These are phyloP conservation scores for Epinephelus lanceolatus DNA, from an alignment of 2,113 vertebrate species.

Conservation along the genomic window DNA sequence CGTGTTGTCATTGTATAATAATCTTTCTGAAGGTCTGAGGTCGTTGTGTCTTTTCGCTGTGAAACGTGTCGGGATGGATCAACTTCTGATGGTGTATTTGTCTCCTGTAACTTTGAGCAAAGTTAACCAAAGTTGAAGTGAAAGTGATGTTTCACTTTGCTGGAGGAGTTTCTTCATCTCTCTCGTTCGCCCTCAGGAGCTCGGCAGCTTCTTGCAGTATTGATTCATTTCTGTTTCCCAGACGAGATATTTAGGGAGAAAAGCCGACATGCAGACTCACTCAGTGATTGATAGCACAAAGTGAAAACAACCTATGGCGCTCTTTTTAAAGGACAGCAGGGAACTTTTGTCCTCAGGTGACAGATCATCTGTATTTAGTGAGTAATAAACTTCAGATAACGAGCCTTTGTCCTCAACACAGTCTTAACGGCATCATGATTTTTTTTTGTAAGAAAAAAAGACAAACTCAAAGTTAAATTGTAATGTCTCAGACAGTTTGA, in stretches of 20 bases:
- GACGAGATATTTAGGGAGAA: slow-evolving; percentile 34
- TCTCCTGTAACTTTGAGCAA: slow-evolving; percentile 64
- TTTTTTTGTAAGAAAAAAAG: not conserved
- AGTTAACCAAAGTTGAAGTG: slow-evolving; percentile 55
- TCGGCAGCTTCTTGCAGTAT: slow-evolving; percentile 39
- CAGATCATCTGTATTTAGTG: not conserved
- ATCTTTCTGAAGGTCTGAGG: slow-evolving; percentile 38
- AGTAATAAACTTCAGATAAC: not conserved
- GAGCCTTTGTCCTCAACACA: not conserved
- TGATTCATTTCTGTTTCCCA: slow-evolving; percentile 49
- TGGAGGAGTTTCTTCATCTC: not conserved
- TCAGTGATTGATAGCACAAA: slow-evolving; percentile 50
- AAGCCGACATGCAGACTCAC: not conserved
- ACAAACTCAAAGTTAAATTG: not conserved
- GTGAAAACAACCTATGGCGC: slow-evolving; percentile 8
- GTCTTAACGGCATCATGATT: not conserved
- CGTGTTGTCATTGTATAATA: slow-evolving; percentile 2
- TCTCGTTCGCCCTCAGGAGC: slow-evolving; percentile 43
- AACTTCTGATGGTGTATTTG: slow-evolving; percentile 24
- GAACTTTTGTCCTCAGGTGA: slow-evolving; percentile 43
- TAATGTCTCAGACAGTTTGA: not conserved
- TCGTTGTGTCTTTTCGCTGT: slow-evolving; percentile 30
- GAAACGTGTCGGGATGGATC: slow-evolving; percentile 20
- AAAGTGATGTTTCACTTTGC: slow-evolving; percentile 43
- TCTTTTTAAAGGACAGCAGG: slow-evolving; percentile 26